Evolutionary conservation across 2,797 vertebrate genomes (phyloP).

Genomic region (Molossus alvarezi): DNA sequence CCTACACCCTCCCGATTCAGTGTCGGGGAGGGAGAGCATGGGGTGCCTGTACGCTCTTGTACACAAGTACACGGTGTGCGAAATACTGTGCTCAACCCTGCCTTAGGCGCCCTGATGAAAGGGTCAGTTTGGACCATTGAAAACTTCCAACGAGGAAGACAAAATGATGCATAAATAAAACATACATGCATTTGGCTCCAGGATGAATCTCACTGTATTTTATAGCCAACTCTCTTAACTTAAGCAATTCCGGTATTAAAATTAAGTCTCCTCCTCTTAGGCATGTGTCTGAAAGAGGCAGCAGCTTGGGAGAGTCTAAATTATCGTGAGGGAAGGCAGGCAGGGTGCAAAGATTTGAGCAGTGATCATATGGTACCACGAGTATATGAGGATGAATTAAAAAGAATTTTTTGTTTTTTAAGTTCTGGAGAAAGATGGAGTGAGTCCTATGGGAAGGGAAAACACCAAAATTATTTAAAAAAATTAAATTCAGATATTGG

Average conservation of each 20-base stretch:
- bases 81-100: neutral
- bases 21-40: neutral
- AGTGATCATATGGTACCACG: neutral
- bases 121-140: neutral
- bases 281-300: neutral
- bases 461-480: neutral
- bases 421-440: neutral
- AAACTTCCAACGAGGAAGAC: neutral
- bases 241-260: constrained; percentile 43
- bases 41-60: no score
- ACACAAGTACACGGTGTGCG: neutral
- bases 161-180: neutral
- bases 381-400: neutral
- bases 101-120: neutral
- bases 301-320: constrained; percentile 41
- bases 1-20: neutral
- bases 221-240: neutral
- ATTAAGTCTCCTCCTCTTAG: constrained; percentile 35
- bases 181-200: constrained; percentile 14
- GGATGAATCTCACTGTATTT: constrained; percentile 14
- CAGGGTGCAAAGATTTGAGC: neutral
- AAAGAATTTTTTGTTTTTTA: neutral
- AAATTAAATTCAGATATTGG: neutral
- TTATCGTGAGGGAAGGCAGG: neutral
- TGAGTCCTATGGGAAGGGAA: neutral